These are phyloP conservation scores for Heliconius erato DNA, from an alignment of 2,888 invertebrate genomes.

Conservation along the genomic window DNA sequence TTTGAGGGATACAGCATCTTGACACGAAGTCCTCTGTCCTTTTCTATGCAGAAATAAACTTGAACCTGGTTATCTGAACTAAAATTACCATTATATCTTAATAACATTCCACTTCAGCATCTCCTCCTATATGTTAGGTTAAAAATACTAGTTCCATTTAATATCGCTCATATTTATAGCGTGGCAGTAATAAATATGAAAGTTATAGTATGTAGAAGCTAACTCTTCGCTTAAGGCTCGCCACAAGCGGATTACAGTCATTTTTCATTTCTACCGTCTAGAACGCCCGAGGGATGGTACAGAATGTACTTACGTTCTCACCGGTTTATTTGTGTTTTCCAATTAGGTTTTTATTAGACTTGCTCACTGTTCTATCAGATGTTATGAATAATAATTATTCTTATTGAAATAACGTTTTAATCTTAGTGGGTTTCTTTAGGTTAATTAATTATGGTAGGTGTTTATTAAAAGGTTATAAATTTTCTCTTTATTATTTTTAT, in stretches of 20 bases:
- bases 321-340: slow-evolving; percentile 61
- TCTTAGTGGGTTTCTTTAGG: not conserved
- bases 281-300: slow-evolving; percentile 69
- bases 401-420: slow-evolving; percentile 9
- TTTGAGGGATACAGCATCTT: not conserved
- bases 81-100: not conserved
- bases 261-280: slow-evolving; percentile 83
- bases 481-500: too few relatives aligned
- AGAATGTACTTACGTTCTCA: slow-evolving; percentile 64
- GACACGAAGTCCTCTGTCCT: not conserved
- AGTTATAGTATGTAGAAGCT: slow-evolving; percentile 71
- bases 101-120: slow-evolving; percentile 4
- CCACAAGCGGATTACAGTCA: slow-evolving; percentile 84
- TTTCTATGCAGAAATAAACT: not conserved
- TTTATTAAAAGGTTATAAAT: too few relatives aligned
- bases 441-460: not conserved
- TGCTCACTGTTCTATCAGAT: slow-evolving; percentile 31
- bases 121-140: not conserved
- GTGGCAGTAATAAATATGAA: slow-evolving; percentile 74
- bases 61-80: not conserved
- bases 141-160: slow-evolving; percentile 33
- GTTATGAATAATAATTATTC: not conserved
- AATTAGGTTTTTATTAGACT: slow-evolving; percentile 49
- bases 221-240: slow-evolving; percentile 83
- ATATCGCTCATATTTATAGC: slow-evolving; percentile 30